Evolutionary conservation across 2,888 invertebrate genomes (phyloP).

Genomic region (Agapetus fuscipes): DNA sequence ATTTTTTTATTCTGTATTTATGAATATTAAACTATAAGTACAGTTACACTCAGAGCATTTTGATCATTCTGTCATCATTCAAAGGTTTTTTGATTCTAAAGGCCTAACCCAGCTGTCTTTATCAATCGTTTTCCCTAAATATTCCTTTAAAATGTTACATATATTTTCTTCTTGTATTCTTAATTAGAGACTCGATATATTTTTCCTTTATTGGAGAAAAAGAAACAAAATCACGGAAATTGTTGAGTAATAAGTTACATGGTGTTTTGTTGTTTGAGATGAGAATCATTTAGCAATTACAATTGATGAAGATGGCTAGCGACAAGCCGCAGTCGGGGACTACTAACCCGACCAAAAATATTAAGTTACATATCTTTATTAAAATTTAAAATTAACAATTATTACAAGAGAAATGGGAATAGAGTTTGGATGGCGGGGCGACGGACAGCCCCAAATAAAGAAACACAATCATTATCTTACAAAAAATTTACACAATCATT

Average conservation of each 20-base stretch:
- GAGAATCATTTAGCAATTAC: too few relatives aligned
- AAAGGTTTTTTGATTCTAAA: background rate
- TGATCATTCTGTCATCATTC: slow-evolving; percentile 11
- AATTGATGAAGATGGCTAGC: slow-evolving; percentile 15
- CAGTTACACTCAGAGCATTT: slow-evolving; percentile 18
- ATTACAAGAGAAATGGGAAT: slow-evolving; percentile 18
- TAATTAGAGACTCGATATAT: slow-evolving; percentile 20
- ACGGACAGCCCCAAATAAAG: slow-evolving; percentile 7
- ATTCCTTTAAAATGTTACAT: slow-evolving; percentile 18
- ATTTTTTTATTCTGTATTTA: slow-evolving; percentile 15
- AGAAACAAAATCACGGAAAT: too few relatives aligned
- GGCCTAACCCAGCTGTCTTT: slow-evolving; percentile 16
- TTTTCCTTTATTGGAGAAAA: too few relatives aligned
- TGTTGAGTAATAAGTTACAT: too few relatives aligned
- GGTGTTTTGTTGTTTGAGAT: too few relatives aligned
- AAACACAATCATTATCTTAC: slow-evolving; percentile 21
- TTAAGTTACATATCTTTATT: slow-evolving; percentile 4
- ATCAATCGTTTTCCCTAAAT: slow-evolving; percentile 19
- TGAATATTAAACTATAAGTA: slow-evolving; percentile 18
- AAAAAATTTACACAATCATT: slow-evolving; percentile 21
- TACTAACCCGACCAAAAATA: background rate
- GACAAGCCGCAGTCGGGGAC: background rate
- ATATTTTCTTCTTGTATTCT: slow-evolving; percentile 13
- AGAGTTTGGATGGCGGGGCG: slow-evolving; percentile 9
- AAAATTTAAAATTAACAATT: slow-evolving; percentile 19